These are phyloP conservation scores for Leptoclinus maculatus DNA, from an alignment of 2,797 vertebrate species.

Conservation along the genomic window DNA sequence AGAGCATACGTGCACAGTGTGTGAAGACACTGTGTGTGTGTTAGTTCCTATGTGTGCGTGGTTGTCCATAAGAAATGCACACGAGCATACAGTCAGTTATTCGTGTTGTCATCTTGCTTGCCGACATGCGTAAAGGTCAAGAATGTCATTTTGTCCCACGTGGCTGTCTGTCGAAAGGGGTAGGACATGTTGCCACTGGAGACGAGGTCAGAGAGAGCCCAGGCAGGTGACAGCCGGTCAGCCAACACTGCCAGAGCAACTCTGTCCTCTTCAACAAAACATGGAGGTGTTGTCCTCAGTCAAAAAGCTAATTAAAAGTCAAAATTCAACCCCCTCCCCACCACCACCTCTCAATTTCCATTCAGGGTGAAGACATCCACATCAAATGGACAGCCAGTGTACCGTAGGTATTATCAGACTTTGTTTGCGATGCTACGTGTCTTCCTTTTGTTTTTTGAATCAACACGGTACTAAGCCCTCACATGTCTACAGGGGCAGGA, in stretches of 20 bases:
- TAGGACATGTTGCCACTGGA: slow-evolving; percentile 59
- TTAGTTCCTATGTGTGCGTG: slow-evolving; percentile 25
- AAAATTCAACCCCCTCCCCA: slow-evolving; percentile 57
- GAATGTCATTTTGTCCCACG: slow-evolving; percentile 67
- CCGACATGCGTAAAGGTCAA: slow-evolving; percentile 70
- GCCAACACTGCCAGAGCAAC: slow-evolving; percentile 48
- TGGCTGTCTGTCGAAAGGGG: slow-evolving; percentile 60
- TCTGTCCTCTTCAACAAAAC: slow-evolving; percentile 49
- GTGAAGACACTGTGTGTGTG: slow-evolving; percentile 2
- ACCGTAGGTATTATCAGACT: slow-evolving; percentile 53
- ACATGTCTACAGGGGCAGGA: slow-evolving; percentile 32
- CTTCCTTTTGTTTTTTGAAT: slow-evolving; percentile 53
- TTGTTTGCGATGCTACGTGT: slow-evolving; percentile 32
- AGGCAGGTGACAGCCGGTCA: slow-evolving; percentile 73
- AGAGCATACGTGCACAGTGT: slow-evolving; percentile 25
- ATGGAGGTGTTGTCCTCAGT: slow-evolving; percentile 58
- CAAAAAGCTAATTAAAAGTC: slow-evolving; percentile 68
- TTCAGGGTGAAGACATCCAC: slow-evolving; percentile 38
- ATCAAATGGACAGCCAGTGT: slow-evolving; percentile 54
- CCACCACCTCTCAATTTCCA: slow-evolving; percentile 44
- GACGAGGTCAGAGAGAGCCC: slow-evolving; percentile 71
- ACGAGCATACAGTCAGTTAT: slow-evolving; percentile 46
- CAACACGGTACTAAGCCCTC: slow-evolving; percentile 26
- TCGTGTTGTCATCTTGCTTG: slow-evolving; percentile 63
- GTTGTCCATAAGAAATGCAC: slow-evolving; percentile 40